Evolutionary conservation across 2,888 invertebrate genomes (phyloP).

Genomic region (Mythimna loreyi): DNA sequence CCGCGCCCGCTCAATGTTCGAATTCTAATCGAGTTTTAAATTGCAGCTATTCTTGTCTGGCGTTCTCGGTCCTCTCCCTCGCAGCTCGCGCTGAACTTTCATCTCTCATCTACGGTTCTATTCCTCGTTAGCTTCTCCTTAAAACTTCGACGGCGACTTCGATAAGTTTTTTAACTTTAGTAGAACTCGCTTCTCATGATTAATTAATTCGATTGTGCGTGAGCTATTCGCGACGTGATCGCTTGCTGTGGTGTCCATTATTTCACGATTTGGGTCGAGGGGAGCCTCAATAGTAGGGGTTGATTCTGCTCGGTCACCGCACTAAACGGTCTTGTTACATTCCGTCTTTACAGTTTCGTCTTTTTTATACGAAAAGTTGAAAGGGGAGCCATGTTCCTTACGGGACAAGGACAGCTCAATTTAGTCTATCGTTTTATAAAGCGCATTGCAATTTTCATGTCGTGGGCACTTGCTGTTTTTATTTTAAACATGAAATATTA

Average conservation of each 20-base stretch:
- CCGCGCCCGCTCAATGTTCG: conserved; percentile 83
- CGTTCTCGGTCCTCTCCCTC: conserved; percentile 75
- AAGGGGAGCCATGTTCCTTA: conserved; percentile 76
- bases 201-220: conserved; percentile 90
- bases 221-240: conserved; percentile 84
- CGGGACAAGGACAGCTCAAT: conserved; percentile 76
- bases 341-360: conserved; percentile 76
- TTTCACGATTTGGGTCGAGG: conserved; percentile 85
- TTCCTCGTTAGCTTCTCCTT: conserved; percentile 89
- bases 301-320: conserved; percentile 85
- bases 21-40: conserved; percentile 91
- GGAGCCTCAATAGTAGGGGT: conserved; percentile 76
- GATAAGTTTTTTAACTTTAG: conserved; percentile 88
- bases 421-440: conserved; percentile 70
- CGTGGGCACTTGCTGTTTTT: conserved; percentile 3
- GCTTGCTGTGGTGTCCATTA: conserved; percentile 84
- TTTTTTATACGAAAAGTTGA: conserved; percentile 75
- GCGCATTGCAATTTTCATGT: conserved; percentile 24
- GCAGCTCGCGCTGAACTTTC: conserved; percentile 82
- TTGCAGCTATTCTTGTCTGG: conserved; percentile 90
- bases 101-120: conserved; percentile 83
- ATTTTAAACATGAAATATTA: background rate
- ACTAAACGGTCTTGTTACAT: conserved; percentile 83
- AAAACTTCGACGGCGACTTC: conserved; percentile 84
- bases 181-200: conserved; percentile 85